Conservation (phyloP, 2,113 vertebrate genomes). For the Aegotheles bennettii region DNA sequence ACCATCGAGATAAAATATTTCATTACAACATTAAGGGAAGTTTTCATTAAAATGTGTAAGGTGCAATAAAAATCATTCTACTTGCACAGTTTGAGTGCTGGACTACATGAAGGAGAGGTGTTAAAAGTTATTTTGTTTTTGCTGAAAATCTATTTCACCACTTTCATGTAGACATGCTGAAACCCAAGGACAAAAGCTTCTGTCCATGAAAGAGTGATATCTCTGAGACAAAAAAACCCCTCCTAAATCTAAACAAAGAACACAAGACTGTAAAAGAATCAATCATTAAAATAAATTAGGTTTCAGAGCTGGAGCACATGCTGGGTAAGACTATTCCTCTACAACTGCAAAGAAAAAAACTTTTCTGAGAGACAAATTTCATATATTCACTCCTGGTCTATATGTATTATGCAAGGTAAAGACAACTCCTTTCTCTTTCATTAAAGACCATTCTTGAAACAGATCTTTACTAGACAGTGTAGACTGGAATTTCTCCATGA, state of each 20-base stretch:
- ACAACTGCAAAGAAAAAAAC: neutral
- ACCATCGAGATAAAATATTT: neutral
- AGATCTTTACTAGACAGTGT: neutral
- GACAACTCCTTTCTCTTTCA: neutral
- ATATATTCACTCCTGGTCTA: neutral
- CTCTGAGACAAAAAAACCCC: neutral
- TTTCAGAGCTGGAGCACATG: neutral
- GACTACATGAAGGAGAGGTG: neutral
- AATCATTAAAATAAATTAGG: neutral
- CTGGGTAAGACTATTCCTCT: neutral
- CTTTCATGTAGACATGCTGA: neutral
- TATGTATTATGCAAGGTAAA: accelerated
- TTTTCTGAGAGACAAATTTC: neutral
- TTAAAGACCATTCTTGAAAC: neutral
- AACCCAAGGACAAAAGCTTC: neutral
- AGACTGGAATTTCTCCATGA: neutral
- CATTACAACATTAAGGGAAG: neutral
- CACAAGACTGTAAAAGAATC: neutral
- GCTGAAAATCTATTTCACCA: neutral
- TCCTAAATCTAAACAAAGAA: neutral
- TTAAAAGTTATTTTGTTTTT: neutral
- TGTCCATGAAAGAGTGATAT: neutral
- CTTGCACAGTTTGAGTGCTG: neutral
- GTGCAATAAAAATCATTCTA: neutral
- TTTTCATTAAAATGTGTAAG: neutral